phyloP scores from a whole-genome alignment of 1,140 invertebrate species.

The Drosophila trapezifrons region DNA sequence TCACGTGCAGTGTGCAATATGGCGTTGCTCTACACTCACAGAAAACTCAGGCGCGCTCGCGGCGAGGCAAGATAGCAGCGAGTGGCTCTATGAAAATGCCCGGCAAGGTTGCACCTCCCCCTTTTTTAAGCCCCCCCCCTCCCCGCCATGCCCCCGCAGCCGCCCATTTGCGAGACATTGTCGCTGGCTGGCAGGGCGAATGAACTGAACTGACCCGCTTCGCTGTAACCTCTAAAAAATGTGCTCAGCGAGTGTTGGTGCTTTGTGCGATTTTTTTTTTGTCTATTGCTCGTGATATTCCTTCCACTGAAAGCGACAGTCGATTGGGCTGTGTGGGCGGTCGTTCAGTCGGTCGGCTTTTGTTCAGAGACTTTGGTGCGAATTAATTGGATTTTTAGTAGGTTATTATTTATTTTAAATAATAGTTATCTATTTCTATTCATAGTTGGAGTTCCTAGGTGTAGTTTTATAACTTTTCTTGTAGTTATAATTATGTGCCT shows the following conservation, averaged over 20 bases:
- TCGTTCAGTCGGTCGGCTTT: slow-evolving; percentile 5
- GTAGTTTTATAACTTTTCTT: too few species aligned
- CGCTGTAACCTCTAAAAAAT: slow-evolving; percentile 76
- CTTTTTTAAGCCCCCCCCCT: not conserved
- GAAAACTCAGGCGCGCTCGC: slow-evolving; percentile 1
- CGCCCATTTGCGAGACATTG: slow-evolving; percentile 33
- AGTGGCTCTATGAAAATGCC: slow-evolving; percentile 52
- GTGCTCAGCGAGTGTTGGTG: slow-evolving; percentile 11
- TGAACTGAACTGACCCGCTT: slow-evolving; percentile 83
- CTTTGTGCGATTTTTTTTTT: slow-evolving; percentile 17
- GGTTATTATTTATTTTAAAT: not conserved
- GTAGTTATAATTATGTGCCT: too few species aligned
- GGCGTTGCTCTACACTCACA: slow-evolving; percentile 59
- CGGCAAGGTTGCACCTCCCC: slow-evolving; percentile 52
- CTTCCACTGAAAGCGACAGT: slow-evolving; percentile 11
- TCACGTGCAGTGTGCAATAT: slow-evolving; percentile 77
- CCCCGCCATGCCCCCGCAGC: not conserved
- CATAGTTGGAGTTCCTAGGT: not conserved
- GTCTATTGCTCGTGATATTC: slow-evolving; percentile 30
- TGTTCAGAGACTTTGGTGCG: slow-evolving; percentile 11
- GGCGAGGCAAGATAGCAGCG: slow-evolving; percentile 29
- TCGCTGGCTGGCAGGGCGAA: slow-evolving; percentile 65
- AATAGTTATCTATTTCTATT: not conserved
- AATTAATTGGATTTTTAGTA: slow-evolving; percentile 15
- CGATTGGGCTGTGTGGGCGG: slow-evolving; percentile 15